Percentiles rank a stretch among this genome's conserved stretches.
phyloP scores from a whole-genome alignment of 2,888 invertebrate genomes.

The Polymixis lichenea region DNA sequence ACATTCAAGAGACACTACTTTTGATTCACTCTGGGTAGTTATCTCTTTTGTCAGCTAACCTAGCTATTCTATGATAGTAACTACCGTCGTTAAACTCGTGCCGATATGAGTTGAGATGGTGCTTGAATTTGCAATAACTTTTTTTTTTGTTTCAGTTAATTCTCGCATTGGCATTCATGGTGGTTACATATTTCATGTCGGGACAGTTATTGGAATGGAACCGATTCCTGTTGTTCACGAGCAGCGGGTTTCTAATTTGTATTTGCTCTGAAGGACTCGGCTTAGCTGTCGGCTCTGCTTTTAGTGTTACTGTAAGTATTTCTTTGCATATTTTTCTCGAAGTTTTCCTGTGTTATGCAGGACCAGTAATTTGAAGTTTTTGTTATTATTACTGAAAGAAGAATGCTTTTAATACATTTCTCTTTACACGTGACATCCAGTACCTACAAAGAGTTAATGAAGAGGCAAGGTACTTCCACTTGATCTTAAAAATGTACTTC shows the following conservation, averaged over 20 bases:
- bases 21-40: too few species aligned
- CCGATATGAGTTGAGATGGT: not conserved
- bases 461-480: too few species aligned
- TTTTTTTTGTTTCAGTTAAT: slow-evolving; percentile 81
- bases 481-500: too few species aligned
- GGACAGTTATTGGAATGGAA: slow-evolving; percentile 92
- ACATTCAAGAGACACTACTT: not conserved
- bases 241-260: slow-evolving; percentile 91
- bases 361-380: not conserved
- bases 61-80: not conserved
- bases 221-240: slow-evolving; percentile 91
- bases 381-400: not conserved
- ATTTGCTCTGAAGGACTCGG: slow-evolving; percentile 94
- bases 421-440: too few species aligned
- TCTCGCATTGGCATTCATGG: slow-evolving; percentile 86
- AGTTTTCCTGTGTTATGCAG: not conserved
- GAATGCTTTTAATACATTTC: too few species aligned
- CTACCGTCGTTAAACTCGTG: not conserved
- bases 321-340: not conserved
- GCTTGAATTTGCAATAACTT: not conserved
- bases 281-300: slow-evolving; percentile 92
- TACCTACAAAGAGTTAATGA: too few species aligned
- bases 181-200: slow-evolving; percentile 90
- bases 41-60: not conserved
- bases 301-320: slow-evolving; percentile 89